Percentiles rank a stretch among this genome's conserved stretches.
Evolutionary conservation across 2,888 invertebrate genomes (phyloP).

Genomic region (Minunthozetes semirufus): DNA sequence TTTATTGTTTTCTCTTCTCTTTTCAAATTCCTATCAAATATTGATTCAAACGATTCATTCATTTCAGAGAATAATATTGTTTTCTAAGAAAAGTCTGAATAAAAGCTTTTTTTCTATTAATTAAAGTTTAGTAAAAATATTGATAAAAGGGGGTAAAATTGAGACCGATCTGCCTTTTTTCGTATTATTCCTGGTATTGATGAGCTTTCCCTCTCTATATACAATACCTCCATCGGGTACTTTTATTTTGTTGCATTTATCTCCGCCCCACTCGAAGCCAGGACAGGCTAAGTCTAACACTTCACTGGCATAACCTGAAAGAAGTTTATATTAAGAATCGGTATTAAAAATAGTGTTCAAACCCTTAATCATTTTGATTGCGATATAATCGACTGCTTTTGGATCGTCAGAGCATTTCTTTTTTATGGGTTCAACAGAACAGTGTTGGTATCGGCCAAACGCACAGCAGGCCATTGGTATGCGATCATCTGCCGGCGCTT

Average conservation of each 20-base stretch:
- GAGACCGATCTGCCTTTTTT: constrained; percentile 24
- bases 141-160: constrained; percentile 35
- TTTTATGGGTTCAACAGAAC: constrained; percentile 31
- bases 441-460: constrained; percentile 34
- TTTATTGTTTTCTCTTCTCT: not conserved
- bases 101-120: not conserved
- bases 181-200: constrained; percentile 23
- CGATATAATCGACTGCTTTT: constrained; percentile 37
- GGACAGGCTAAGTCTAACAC: constrained; percentile 36
- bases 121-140: constrained; percentile 34
- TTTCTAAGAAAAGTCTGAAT: too few relatives aligned
- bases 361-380: constrained; percentile 37
- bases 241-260: constrained; percentile 33
- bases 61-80: too few relatives aligned
- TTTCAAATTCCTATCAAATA: not conserved
- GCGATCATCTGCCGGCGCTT: constrained; percentile 30
- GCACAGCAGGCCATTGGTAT: constrained; percentile 38
- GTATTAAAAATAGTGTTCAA: not conserved
- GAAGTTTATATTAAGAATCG: too few relatives aligned
- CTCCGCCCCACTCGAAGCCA: constrained; percentile 35
- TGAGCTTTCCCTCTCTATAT: constrained; percentile 20
- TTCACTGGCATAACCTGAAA: constrained; percentile 36
- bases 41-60: not conserved
- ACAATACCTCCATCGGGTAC: constrained; percentile 36
- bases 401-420: constrained; percentile 33